Conservation (phyloP, 2,888 invertebrate species). For the Tubulanus polymorphus region DNA sequence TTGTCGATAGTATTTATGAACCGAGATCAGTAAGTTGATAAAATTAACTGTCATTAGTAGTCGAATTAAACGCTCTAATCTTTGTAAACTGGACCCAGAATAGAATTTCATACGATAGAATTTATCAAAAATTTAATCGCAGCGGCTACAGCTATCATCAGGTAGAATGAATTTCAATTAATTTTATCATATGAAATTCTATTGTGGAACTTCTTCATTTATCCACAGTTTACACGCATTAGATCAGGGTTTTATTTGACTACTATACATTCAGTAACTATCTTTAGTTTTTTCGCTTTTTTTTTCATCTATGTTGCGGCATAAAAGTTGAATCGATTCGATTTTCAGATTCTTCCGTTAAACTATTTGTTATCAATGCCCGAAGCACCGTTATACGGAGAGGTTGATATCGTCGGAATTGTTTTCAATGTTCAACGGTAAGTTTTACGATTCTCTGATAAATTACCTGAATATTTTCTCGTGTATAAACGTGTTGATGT, state of each 20-base stretch:
- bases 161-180: background rate
- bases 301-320: constrained; percentile 21
- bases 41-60: no score
- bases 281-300: background rate
- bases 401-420: constrained; percentile 71
- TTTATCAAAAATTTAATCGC: no score
- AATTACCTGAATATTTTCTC: background rate
- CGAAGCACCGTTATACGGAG: constrained; percentile 59
- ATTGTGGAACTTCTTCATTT: background rate
- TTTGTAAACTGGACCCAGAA: no score
- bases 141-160: background rate
- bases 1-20: constrained; percentile 40
- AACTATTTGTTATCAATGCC: constrained; percentile 8
- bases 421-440: constrained; percentile 57
- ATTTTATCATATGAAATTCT: background rate
- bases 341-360: constrained; percentile 8
- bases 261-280: no score
- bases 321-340: constrained; percentile 15
- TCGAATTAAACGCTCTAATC: background rate
- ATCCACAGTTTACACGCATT: background rate
- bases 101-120: no score
- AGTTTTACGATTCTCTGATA: constrained; percentile 16
- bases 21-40: constrained; percentile 35
- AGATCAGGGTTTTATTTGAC: background rate
- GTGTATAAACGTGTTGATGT: no score